phyloP scores from a whole-genome alignment of 2,113 vertebrate genomes.

The Elephas maximus region DNA sequence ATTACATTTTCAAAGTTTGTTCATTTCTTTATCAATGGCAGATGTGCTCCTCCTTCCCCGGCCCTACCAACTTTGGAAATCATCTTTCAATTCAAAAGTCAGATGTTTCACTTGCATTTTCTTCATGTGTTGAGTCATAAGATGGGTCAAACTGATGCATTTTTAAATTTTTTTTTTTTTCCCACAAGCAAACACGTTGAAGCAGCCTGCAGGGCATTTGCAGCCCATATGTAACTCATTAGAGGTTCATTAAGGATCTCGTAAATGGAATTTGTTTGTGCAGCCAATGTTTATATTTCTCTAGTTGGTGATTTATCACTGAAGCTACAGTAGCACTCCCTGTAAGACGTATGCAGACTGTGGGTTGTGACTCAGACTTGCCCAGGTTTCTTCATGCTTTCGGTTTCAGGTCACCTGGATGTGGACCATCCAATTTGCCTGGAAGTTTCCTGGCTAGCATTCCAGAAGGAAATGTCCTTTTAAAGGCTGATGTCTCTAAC shows the following conservation, averaged over 20 bases:
- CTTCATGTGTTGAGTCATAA: conserved; percentile 63
- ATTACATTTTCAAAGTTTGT: neutral
- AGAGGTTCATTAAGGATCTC: conserved; percentile 75
- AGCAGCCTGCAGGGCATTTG: conserved; percentile 54
- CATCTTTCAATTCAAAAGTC: conserved; percentile 64
- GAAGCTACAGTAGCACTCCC: conserved; percentile 68
- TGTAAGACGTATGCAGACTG: neutral
- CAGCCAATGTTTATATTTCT: conserved; percentile 76
- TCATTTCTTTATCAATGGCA: conserved; percentile 57
- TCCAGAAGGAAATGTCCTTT: conserved; percentile 75
- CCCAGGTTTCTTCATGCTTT: neutral
- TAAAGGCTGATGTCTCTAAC: conserved; percentile 65
- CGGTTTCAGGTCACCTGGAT: conserved; percentile 64
- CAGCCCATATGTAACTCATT: conserved; percentile 77
- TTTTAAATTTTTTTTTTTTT: neutral
- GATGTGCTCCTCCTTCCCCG: neutral
- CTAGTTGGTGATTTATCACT: conserved; percentile 77
- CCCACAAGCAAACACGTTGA: conserved; percentile 46
- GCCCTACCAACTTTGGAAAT: conserved; percentile 15
- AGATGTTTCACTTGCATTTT: conserved; percentile 49
- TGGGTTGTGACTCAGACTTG: neutral
- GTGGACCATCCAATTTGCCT: conserved; percentile 6
- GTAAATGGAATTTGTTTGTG: conserved; percentile 76
- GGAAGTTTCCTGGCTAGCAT: conserved; percentile 75
- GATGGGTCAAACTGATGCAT: conserved; percentile 25